Conservation (phyloP, 2,113 vertebrate species). For the Suncus etruscus region DNA sequence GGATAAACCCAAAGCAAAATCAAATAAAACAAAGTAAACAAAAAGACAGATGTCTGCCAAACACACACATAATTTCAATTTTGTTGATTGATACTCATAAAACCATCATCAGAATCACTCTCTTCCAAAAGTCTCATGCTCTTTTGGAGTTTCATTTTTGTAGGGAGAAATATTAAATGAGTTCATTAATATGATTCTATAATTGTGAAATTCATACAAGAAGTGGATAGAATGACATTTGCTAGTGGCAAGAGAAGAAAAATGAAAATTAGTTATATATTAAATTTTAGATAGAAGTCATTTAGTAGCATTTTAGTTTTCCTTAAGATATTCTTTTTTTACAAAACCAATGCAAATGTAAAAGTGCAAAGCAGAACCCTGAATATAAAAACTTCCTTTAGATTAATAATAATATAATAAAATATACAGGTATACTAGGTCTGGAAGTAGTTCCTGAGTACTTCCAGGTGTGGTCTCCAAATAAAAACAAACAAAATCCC, state of each 20-base stretch:
- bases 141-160: neutral
- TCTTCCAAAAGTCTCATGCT: neutral
- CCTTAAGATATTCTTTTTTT: too few species aligned
- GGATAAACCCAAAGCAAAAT: too few species aligned
- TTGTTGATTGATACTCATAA: neutral
- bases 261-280: slow-evolving; percentile 1
- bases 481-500: too few species aligned
- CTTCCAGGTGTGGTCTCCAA: too few species aligned
- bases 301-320: neutral
- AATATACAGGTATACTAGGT: too few species aligned
- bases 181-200: neutral
- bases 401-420: neutral
- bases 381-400: neutral
- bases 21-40: too few species aligned
- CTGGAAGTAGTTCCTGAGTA: too few species aligned
- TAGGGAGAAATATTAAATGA: neutral
- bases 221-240: neutral
- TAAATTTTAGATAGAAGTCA: neutral
- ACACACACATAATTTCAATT: too few species aligned
- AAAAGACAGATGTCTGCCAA: too few species aligned
- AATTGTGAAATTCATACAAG: neutral
- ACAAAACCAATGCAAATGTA: too few species aligned
- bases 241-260: neutral
- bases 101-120: neutral
- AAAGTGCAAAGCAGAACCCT: too few species aligned